Base-by-base conservation (phyloP, 2,113 vertebrate genomes). In the Hyperopisus bebe region DNA sequence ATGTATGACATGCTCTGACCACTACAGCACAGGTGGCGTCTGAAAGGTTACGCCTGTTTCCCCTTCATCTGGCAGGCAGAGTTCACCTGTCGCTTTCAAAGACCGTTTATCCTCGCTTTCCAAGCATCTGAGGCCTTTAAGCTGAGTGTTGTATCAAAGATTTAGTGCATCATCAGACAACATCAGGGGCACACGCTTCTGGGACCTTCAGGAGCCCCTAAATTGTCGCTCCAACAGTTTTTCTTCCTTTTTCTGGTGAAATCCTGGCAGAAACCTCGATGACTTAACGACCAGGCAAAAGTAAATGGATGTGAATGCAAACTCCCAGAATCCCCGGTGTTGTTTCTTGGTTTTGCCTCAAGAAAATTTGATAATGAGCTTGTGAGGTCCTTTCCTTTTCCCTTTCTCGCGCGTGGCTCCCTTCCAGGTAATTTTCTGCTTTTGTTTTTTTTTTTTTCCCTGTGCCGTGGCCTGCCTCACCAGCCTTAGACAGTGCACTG, bases 391-490 rank as follows among this genome's bases (percentile, higher is more conserved):
- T 3, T 39, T 90, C 51, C 24, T 35, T 89, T 44, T 93, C 93
- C 92, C 88, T 92, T 93, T 91, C 92, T 92, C 93, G 89, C 90
- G 77, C 80, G 44, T 90, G 92, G 90, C 92, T 90, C 90, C 10
- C 55, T 82, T 90, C 86, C 48, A 62, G 70, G 86, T 90, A 24
- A 21, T 89, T 86, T 70, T 27, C 50, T 88, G 48, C 15, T 88
- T 27, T 46, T n/a, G 48, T 88, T 31, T 58, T 31, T 24, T 47
- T 47, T 50, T 17, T 15, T 35, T 24, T 9, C 24, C 5, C 88
- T 19, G 48, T 8, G 70, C 24, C 3, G 24, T n/a, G 9, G n/a
- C 39, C 1, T 0, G 74, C 39, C 10, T 39, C 74, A 24, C 87
- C 66, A 19, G 24, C 74, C 66, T 87, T 46, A 77, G 85, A 87